Evolutionary conservation across 2,797 vertebrate genomes (phyloP), one percentile per base, ranked within the genome.

Genomic region (Brachyalestes nurse): DNA sequence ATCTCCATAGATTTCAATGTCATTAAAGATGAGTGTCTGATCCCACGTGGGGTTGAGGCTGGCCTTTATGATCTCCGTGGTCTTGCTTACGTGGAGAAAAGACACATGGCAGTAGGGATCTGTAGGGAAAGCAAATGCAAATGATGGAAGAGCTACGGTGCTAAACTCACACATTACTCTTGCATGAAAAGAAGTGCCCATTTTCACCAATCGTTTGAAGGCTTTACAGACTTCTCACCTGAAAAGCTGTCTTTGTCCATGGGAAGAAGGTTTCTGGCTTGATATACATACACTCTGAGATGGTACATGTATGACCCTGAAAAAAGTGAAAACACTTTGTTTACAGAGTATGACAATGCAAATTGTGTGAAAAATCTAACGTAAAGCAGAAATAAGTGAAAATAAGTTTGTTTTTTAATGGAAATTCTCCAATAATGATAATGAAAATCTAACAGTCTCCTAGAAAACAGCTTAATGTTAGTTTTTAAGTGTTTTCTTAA

Each of bases 201-300:
- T 28, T 38, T 69, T 55, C 73, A 38, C 49, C 57, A 42, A 71
- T 51, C 72, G 55, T 78, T 40, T 76, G 3, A 64, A 40, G 5
- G 45, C 40, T 57, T 65, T 21, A 42, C 62, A 67, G 1, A 71
- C 23, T 69, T 77, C 90, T 90, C 91, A 99, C 98, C 98, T 88
- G 98, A 99, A 92, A 99, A 99, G 83, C 97, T 99, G 90, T 99
- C 96, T 88, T 99, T 98, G 90, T 99, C 98, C 94, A 99, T 96
- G 80, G 98, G 95, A 87, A 93, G 93, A 86, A 99, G 96, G 83
- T 95, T 97, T 88, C 95, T 95, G 17, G 92, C 98, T 90, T 99
- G 98, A 90, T 99, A 98, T 79, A 99, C 61, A 0, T 99, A 99
- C 83, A 97, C 98, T 87, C 98, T 96, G 85, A 99, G 94, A 55